Percentiles rank a stretch among this genome's conserved stretches.
Evolutionary conservation across 2,113 vertebrate genomes (phyloP).

Genomic region (Glaucidium brasilianum): DNA sequence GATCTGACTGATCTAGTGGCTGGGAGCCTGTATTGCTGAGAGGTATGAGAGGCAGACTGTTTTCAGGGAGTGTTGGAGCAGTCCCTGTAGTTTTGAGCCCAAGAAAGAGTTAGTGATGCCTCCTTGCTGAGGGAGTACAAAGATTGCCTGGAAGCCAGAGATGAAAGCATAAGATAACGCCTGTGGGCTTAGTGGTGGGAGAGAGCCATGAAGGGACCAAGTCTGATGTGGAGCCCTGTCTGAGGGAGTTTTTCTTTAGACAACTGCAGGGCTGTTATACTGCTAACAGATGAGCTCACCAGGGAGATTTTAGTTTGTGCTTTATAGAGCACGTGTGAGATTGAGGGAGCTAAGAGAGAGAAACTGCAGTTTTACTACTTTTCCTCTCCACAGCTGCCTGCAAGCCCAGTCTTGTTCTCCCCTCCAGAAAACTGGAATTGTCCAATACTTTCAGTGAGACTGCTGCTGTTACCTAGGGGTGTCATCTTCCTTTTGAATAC

Average conservation of each 20-base stretch:
- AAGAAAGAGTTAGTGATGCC: slow-evolving; percentile 2
- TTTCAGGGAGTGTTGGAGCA: background rate
- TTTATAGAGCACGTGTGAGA: background rate
- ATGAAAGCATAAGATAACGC: background rate
- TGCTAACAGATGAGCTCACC: background rate
- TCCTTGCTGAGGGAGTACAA: slow-evolving; percentile 29
- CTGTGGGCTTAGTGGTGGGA: background rate
- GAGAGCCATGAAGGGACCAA: background rate
- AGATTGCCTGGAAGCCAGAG: slow-evolving; percentile 11
- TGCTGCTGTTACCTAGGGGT: background rate
- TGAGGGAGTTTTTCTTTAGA: slow-evolving; percentile 14
- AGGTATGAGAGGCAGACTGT: background rate
- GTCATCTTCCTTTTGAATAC: background rate
- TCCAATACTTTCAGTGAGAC: background rate
- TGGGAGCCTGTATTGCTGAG: background rate
- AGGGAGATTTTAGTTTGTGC: background rate
- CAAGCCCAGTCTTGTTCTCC: background rate
- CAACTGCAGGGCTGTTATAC: background rate
- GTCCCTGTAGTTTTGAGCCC: background rate
- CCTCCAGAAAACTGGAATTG: background rate
- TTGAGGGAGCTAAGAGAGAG: background rate
- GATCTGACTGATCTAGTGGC: background rate
- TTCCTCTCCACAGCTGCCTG: background rate
- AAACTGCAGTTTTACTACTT: background rate
- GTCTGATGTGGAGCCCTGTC: background rate